Base-by-base conservation (phyloP, 2,888 invertebrate genomes). In the Heliconius hortense region DNA sequence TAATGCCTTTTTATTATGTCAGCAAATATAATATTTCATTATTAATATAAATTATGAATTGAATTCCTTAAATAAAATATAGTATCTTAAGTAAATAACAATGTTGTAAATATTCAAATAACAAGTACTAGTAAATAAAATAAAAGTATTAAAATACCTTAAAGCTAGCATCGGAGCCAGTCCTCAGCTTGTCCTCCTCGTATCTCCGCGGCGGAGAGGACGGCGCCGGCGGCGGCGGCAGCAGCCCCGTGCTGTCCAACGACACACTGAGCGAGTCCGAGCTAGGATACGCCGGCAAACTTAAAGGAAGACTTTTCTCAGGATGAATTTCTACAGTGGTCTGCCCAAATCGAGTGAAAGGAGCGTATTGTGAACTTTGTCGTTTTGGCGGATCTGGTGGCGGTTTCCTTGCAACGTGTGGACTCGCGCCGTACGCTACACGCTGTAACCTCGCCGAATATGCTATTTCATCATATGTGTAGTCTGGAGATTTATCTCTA, bases 301-400 rank as follows among this genome's bases (percentile, higher is more conserved):
- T 95, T 80, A 95, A 81, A 24, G 95, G 95, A 74, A 95, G 91
- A 78, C 95, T 95, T 84, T 95, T 95, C 84, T 93, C 93, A 0
- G 93, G 93, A 73, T 94, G 93, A 24, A 95, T 95, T 85, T 95
- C 95, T 4, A 95, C 95, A 4, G 95, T 95, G 21, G 95, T 95
- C 87, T 95, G 95, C 0, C 93, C 94, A 83, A 92, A 94, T 60
- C 93, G 87, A 0, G 90, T 91, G 84, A 93, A 94, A n/a, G 93
- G 91, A 0, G 93, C 92, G 84, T 93, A 94, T 80, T 94, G 93
- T 0, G 93, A 93, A 83, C 95, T 96, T 83, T 96, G 96, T 3
- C 97, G 94, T 81, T 97, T 96, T 1, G 97, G 97, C 0, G 97
- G 97, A 78, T 97, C 97, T 0, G 97, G 97, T 0, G 97, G 97